Conservation (phyloP, 2,888 invertebrate species). For the Athalia rosae region DNA sequence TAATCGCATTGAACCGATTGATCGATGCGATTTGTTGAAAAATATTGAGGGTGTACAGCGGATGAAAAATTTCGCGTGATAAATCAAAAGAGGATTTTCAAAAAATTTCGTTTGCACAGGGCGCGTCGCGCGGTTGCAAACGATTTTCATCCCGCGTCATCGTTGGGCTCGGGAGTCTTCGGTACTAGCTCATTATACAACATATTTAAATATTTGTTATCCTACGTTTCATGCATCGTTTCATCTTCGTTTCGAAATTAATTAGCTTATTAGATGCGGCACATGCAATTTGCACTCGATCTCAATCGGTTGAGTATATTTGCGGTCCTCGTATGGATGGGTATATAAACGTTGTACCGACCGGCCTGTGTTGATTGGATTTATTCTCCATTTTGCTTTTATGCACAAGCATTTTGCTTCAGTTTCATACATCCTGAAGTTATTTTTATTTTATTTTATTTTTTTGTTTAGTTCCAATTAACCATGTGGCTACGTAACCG, state of each 20-base stretch:
- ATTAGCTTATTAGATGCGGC: slow-evolving; percentile 31
- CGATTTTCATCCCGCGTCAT: slow-evolving; percentile 6
- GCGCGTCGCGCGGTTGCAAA: slow-evolving; percentile 48
- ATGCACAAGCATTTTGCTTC: background rate
- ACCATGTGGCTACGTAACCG: no score
- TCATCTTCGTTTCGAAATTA: slow-evolving; percentile 31
- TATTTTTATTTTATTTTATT: background rate
- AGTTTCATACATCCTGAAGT: background rate
- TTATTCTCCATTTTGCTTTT: background rate
- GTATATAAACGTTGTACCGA: no score
- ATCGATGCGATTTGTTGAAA: slow-evolving; percentile 62
- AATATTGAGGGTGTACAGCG: slow-evolving; percentile 57
- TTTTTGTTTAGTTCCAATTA: background rate
- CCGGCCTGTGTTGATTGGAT: slow-evolving; percentile 1
- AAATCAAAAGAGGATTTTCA: slow-evolving; percentile 63
- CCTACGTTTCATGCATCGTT: slow-evolving; percentile 30
- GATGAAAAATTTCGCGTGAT: slow-evolving; percentile 64
- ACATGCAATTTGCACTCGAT: slow-evolving; percentile 18
- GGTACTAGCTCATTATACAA: slow-evolving; percentile 53
- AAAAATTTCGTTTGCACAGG: no score
- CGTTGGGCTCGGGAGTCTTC: slow-evolving; percentile 45
- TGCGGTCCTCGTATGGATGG: background rate
- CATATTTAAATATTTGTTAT: slow-evolving; percentile 48
- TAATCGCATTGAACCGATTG: slow-evolving; percentile 69
- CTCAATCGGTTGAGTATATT: background rate